Conservation (phyloP, 2,888 invertebrate genomes). For the Trissoscelio sp. region DNA sequence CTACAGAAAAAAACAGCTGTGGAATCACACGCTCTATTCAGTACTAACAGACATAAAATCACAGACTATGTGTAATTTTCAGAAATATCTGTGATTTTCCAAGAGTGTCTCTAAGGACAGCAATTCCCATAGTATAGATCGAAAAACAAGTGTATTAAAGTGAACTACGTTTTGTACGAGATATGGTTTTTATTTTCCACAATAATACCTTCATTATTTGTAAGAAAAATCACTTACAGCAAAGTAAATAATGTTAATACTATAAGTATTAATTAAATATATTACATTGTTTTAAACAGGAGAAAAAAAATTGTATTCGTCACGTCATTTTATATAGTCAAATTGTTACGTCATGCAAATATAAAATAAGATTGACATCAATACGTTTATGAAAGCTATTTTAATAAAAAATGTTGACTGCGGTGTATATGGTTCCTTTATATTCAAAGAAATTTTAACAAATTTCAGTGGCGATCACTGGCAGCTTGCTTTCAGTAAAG, state of each 20-base stretch:
- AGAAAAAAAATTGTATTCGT: too few relatives aligned
- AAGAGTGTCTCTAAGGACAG: conserved; percentile 29
- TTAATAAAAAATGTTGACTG: conserved; percentile 5
- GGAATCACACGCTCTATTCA: conserved; percentile 41
- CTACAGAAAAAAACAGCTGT: conserved; percentile 32
- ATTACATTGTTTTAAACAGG: too few relatives aligned
- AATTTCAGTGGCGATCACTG: conserved; percentile 5
- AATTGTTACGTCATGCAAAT: not conserved
- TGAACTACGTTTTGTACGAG: conserved; percentile 22
- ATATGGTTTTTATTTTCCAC: not conserved
- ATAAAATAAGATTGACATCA: conserved; percentile 21
- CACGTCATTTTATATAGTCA: not conserved
- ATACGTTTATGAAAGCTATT: conserved; percentile 19
- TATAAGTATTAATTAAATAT: too few relatives aligned
- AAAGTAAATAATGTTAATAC: too few relatives aligned
- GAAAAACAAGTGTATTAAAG: conserved; percentile 37
- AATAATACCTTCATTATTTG: not conserved
- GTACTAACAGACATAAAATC: conserved; percentile 43
- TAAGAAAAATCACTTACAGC: too few relatives aligned
- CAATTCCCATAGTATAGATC: conserved; percentile 33
- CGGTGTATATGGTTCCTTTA: not conserved
- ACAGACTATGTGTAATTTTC: conserved; percentile 43
- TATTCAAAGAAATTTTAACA: conserved; percentile 5
- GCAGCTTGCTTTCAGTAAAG: not conserved
- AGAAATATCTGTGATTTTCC: conserved; percentile 50